Base-by-base conservation (phyloP, 2,888 invertebrate genomes). In the Epinotia nisella region DNA sequence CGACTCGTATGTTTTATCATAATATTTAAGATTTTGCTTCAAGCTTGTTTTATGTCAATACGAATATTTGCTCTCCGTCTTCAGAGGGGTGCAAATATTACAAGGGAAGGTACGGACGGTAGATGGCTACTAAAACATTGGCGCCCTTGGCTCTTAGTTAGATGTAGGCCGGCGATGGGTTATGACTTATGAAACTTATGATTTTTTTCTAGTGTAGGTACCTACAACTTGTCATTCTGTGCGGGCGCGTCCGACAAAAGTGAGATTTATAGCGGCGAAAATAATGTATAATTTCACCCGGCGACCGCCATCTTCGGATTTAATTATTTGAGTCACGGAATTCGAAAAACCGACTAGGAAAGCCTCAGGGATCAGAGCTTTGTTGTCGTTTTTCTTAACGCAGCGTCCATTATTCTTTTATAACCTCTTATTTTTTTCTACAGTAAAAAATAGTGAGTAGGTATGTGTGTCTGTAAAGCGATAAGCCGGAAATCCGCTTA, bases 321-420 rank as follows among this genome's bases (percentile, higher is more conserved):
- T 93, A 92, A 92, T 93, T 93, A 93, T 93, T 91, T 90, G 89
- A 91, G 92, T 93, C 92, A 93, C 92, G 93, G 88, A 92, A 91
- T 91, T 88, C 90, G 85, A 90, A 90, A 90, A 87, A 88, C 87
- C 86, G 85, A 85, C 85, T 81, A 86, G 85, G 83, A 91, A 90
- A 91, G 89, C 90, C 87, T 85, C 77, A 81, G 88, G 91, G 90
- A 91, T 91, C 89, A 87, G 76, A 83, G 85, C 88, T 86, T 91
- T 90, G 89, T 91, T 89, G 85, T 84, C 83, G 83, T 86, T 90
- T 90, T 89, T 87, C 80, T 87, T 82, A 78, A 83, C 78, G 78
- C 81, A 82, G 78, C 82, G 82, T 80, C 81, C 83, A 69, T 85
- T 88, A 85, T 85, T 85, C 82, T 83, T 85, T 84, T 83, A 85